phyloP scores from a whole-genome alignment of 1,140 invertebrate genomes.

The Drosophila malerkotliana region DNA sequence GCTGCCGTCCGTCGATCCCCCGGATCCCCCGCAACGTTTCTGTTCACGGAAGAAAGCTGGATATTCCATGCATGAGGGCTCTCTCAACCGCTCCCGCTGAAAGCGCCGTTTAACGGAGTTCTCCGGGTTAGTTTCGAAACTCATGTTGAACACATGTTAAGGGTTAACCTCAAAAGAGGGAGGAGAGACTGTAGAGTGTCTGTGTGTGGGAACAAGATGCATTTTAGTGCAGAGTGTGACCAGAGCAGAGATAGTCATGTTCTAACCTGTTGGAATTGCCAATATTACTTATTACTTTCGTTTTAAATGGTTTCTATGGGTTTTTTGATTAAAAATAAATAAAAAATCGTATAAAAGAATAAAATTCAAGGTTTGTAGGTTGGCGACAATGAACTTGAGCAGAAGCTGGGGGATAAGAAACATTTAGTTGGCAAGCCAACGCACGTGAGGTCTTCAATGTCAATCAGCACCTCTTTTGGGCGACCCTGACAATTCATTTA shows the following conservation, averaged over 20 bases:
- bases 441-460: constrained; percentile 72
- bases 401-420: constrained; percentile 14
- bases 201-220: constrained; percentile 18
- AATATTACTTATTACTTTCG: no score
- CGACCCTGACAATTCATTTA: constrained; percentile 25
- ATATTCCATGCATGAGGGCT: constrained; percentile 55
- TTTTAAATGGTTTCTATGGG: background rate
- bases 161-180: background rate
- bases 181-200: constrained; percentile 3
- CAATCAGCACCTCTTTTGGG: constrained; percentile 8
- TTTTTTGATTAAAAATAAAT: constrained; percentile 35
- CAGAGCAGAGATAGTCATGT: constrained; percentile 5
- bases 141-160: constrained; percentile 41
- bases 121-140: constrained; percentile 66
- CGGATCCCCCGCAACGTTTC: constrained; percentile 50
- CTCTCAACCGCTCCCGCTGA: constrained; percentile 22
- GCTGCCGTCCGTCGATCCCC: background rate
- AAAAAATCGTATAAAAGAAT: constrained; percentile 15
- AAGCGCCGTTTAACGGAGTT: constrained; percentile 56
- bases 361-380: constrained; percentile 27
- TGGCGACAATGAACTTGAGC: constrained; percentile 41
- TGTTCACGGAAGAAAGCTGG: background rate
- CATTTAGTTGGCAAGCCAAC: constrained; percentile 58
- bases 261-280: constrained; percentile 11
- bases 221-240: constrained; percentile 22